Base-by-base conservation (phyloP, 2,888 invertebrate genomes). In the Muscina levida region DNA sequence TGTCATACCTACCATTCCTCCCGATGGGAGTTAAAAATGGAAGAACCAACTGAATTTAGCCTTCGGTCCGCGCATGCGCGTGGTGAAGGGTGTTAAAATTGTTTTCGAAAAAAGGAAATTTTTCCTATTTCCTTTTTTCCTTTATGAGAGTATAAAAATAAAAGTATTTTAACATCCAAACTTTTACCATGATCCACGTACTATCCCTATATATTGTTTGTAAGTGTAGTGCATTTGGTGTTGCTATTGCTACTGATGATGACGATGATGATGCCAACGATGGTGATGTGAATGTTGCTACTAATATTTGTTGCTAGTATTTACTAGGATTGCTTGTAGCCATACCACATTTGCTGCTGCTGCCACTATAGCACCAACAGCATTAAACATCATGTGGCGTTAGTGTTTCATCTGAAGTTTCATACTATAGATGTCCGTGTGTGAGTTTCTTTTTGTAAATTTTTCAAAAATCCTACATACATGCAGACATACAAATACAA, bases 341-440 rank as follows among this genome's bases (percentile, higher is more conserved):
- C 57, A 39, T n/a, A n/a, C 62, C 42, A 19, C 19, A 51, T 19
- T 19, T 37, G 11, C 53, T 53, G 22, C 24, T 53, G 51, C 59
- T 22, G 42, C 62, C 59, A 39, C 26, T 44, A 11, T 51, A 2
- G 24, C 24, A 53, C 22, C 4, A 53, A 22, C 24, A 22, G 22
- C 53, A 53, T 53, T 53, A 53, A 53, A 53, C 53, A 13, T 10
- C 24, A 13, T 22, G 22, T 53, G 53, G 53, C 62, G 42, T 10
- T 62, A 42, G 22, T 62, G 42, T 42, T 62, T 11, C 22, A 42
- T 39, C 3, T 62, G 62, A 17, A 39, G 62, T 22, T 42, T 44
- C 2, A 8, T 44, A 2, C 31, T 57, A 37, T 37, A 26, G 31
- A 57, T 57, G 57, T 31, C 37, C 0, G 42, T 42, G 31, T 31